Evolutionary conservation across 2,113 vertebrate species (phyloP).

Genomic region (Macrotus californicus): DNA sequence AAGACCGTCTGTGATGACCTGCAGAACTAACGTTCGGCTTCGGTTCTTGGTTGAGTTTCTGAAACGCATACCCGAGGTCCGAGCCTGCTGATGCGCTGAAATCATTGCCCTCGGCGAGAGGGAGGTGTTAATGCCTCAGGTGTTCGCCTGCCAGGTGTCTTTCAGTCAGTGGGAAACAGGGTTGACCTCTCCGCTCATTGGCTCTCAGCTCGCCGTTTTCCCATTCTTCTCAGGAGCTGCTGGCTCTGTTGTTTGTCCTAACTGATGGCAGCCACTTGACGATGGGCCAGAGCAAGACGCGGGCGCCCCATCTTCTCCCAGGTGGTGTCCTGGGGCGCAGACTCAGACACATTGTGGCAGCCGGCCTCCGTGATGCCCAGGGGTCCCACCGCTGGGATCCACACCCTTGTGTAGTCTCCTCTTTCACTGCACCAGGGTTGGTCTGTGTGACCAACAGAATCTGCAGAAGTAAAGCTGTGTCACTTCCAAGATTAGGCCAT

Average conservation of each 20-base stretch:
- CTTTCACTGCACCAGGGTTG: too few species aligned
- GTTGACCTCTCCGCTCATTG: background rate
- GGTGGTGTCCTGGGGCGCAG: background rate
- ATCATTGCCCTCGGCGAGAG: slow-evolving; percentile 13
- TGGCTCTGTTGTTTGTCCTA: background rate
- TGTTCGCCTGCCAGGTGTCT: slow-evolving; percentile 58
- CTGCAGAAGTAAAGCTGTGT: background rate
- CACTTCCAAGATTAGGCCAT: background rate
- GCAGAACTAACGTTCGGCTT: slow-evolving; percentile 59
- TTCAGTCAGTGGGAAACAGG: slow-evolving; percentile 21
- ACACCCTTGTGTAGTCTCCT: background rate
- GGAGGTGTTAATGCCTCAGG: slow-evolving; percentile 69
- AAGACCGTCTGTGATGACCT: slow-evolving; percentile 64
- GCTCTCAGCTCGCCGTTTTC: slow-evolving; percentile 28
- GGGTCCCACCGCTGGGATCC: background rate
- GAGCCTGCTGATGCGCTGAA: slow-evolving; percentile 55
- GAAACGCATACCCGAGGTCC: slow-evolving; percentile 10
- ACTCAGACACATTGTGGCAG: background rate
- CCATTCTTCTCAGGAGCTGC: background rate
- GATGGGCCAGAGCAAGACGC: background rate
- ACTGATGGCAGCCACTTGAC: background rate
- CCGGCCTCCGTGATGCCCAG: background rate
- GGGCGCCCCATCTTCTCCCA: background rate
- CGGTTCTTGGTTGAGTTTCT: slow-evolving; percentile 49
- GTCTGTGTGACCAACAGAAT: background rate